Percentiles rank a stretch among this genome's conserved stretches.
Evolutionary conservation across 2,797 vertebrate species (phyloP).

Genomic region (Protosalanx chinensis): DNA sequence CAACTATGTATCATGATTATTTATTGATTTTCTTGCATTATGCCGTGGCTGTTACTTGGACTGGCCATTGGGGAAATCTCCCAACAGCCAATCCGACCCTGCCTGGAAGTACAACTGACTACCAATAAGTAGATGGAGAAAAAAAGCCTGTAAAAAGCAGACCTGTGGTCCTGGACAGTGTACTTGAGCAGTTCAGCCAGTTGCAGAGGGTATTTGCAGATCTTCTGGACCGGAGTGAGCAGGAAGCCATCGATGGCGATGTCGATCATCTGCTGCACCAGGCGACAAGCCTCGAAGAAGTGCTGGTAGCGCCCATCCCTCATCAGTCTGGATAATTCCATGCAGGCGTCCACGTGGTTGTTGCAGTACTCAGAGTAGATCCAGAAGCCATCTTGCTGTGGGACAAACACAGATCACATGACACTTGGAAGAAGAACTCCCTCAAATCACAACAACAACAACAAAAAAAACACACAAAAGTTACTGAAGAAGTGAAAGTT

Average conservation of each 20-base stretch:
- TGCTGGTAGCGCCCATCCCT: conserved; percentile 86
- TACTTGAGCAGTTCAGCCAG: conserved; percentile 86
- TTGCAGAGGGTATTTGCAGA: conserved; percentile 89
- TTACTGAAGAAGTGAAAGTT: no score
- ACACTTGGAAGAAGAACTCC: background rate
- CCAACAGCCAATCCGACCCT: no score
- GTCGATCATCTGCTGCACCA: conserved; percentile 88
- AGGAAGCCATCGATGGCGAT: conserved; percentile 87
- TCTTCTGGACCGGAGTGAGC: conserved; percentile 86
- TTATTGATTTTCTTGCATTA: no score
- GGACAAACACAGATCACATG: conserved; percentile 1
- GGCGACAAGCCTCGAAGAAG: conserved; percentile 85
- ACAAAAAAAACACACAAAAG: background rate
- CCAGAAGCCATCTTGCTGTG: conserved; percentile 88
- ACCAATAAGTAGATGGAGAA: no score
- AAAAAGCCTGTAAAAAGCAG: conserved; percentile 19
- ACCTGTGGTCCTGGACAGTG: conserved; percentile 87
- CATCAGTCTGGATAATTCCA: conserved; percentile 88
- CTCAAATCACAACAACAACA: background rate
- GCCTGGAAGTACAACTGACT: no score
- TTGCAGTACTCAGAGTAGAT: conserved; percentile 90
- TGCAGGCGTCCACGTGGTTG: conserved; percentile 86
- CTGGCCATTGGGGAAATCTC: no score
- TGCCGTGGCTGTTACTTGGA: no score
- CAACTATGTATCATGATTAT: no score